phyloP scores from a whole-genome alignment of 2,888 invertebrate species.

The Cerastoderma edule region DNA sequence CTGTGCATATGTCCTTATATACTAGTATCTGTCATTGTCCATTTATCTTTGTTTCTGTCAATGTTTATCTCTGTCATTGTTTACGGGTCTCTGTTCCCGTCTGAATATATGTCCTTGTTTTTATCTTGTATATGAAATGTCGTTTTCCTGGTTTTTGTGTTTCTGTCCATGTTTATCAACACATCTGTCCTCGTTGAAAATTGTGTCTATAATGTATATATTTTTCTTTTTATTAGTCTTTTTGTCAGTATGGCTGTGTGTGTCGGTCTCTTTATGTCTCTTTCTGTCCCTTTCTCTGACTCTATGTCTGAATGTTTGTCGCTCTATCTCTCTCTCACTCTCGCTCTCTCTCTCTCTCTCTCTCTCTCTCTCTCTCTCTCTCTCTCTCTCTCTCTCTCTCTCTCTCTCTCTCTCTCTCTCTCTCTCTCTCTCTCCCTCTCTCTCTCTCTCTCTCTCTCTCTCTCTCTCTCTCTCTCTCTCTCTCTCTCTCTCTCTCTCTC shows the following conservation, averaged over 20 bases:
- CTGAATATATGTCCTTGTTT: too few relatives aligned
- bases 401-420: neutral
- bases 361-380: neutral
- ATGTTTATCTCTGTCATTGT: neutral
- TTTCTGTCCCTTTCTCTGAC: neutral
- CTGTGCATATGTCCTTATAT: too few relatives aligned
- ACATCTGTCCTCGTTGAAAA: too few relatives aligned
- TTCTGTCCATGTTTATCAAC: too few relatives aligned
- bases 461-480: neutral
- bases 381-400: neutral
- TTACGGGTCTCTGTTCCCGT: neutral
- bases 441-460: neutral
- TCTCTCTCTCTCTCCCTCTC: neutral
- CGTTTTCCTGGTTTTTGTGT: too few relatives aligned
- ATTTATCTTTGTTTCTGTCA: neutral
- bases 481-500: neutral
- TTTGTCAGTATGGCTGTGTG: too few relatives aligned
- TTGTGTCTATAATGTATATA: too few relatives aligned
- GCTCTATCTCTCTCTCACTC: neutral
- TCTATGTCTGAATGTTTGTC: neutral
- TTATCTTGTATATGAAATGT: too few relatives aligned
- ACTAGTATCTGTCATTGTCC: neutral
- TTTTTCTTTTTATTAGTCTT: neutral
- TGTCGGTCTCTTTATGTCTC: neutral
- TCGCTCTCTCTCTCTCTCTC: neutral